Evolutionary conservation across 1,140 invertebrate genomes (phyloP), one percentile per base, ranked within the genome.

Genomic region (Drosophila pectinifera): DNA sequence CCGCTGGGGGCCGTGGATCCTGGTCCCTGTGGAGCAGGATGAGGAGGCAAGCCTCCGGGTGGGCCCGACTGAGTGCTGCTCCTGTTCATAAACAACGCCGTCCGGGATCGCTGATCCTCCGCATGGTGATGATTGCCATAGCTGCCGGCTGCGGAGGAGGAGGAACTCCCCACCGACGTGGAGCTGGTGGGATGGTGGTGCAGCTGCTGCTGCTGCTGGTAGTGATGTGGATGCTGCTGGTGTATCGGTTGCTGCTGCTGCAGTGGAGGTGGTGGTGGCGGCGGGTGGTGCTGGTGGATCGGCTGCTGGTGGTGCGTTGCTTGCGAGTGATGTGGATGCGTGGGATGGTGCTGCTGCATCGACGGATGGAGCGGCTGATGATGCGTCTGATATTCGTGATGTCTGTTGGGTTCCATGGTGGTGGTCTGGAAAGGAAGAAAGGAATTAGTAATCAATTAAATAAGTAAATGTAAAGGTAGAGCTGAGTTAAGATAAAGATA

Each of bases 371-470:
- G 72, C 53, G 45, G 83, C 61, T 86, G 81, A 84, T 88, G 85
- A 86, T 86, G 83, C 45, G 79, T 78, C 62, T 70, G 83, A 84
- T 86, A 91, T 82, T 91, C 90, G 74, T 85, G 83, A 83, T 89
- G 90, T 89, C 80, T 64, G 57, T 89, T 85, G 31, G 86, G 72
- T 64, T 91, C 90, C 90, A 91, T 91, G 63, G 38, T 89, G 68
- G 31, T 80, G 49, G 16, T 51, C 83, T 88, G 42, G 2, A 88
- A 77, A 3, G 20, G 13, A 39, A 4, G 14, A 5, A 14, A 20
- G 13, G 22, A 18, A 20, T 38, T 16, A n/a, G 38, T 8, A 16
- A n/a, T n/a, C n/a, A n/a, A n/a, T n/a, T n/a, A n/a, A 48, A 48
- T 4, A 22, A 22, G 22, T 22, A 22, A 22, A 4, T n/a, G n/a